These are phyloP conservation scores for Rhyacichthys aspro DNA, from an alignment of 2,797 vertebrate genomes.

Conservation along the genomic window DNA sequence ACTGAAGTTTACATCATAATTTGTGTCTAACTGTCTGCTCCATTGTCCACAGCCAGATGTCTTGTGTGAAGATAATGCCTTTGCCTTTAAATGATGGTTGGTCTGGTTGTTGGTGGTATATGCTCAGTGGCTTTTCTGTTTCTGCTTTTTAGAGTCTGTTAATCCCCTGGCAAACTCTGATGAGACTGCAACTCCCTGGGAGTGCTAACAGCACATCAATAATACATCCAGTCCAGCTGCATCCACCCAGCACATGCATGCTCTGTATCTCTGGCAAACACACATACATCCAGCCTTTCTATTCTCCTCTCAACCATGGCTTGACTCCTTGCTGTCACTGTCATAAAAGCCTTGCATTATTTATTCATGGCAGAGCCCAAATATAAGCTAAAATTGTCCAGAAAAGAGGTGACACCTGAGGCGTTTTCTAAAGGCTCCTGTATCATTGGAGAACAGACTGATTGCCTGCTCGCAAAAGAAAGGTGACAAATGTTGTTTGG, in stretches of 20 bases:
- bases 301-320: slow-evolving; percentile 56
- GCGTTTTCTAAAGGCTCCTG: slow-evolving; percentile 54
- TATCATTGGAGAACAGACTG: slow-evolving; percentile 55
- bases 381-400: slow-evolving; percentile 62
- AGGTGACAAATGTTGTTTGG: slow-evolving; percentile 59
- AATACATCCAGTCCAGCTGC: slow-evolving; percentile 77
- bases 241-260: slow-evolving; percentile 56
- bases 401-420: slow-evolving; percentile 54
- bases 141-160: slow-evolving; percentile 73
- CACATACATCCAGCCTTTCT: slow-evolving; percentile 42
- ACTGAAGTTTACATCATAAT: slow-evolving; percentile 27
- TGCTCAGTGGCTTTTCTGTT: slow-evolving; percentile 53
- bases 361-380: slow-evolving; percentile 65
- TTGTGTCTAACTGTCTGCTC: slow-evolving; percentile 10
- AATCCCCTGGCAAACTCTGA: slow-evolving; percentile 77
- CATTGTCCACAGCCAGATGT: slow-evolving; percentile 43
- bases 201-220: slow-evolving; percentile 78
- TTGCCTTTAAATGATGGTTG: slow-evolving; percentile 46
- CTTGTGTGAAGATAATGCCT: slow-evolving; percentile 47
- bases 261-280: slow-evolving; percentile 41
- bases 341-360: slow-evolving; percentile 71
- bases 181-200: slow-evolving; percentile 75
- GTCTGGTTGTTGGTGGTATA: slow-evolving; percentile 26
- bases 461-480: slow-evolving; percentile 51
- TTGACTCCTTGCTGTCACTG: slow-evolving; percentile 64